Evolutionary conservation across 2,797 vertebrate genomes (phyloP), one percentile per base, ranked within the genome.

Genomic region (Hapalemur alaotrensis): DNA sequence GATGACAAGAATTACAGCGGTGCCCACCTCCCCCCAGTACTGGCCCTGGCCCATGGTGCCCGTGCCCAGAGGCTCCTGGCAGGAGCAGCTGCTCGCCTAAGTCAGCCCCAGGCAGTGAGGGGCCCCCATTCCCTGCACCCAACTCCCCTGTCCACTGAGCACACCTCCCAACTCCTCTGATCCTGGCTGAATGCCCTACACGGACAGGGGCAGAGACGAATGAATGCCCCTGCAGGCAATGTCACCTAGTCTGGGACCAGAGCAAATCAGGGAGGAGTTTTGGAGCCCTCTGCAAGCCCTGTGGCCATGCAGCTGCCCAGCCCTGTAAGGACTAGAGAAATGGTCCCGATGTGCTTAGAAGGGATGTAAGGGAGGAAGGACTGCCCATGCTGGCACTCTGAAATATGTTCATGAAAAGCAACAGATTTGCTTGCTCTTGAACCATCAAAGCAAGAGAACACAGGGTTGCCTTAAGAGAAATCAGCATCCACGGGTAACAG

Each of bases 381-480:
- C 22, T 14, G 20, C 28, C 13, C 57, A n/a, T 78, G 81, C 57
- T 30, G 65, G 41, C 23, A 52, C 25, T 25, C 69, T 57, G n/a
- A 22, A 48, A n/a, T 52, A 32, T n/a, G 86, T 89, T 89, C 32
- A 38, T 25, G 70, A 80, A 81, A 76, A 23, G 46, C 63, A 72
- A 35, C 50, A 76, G 79, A 57, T 54, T 81, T 85, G 35, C 69
- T 96, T 32, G 13, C 10, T 92, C 41, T 63, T 30, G 23, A 73
- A 43, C 69, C 46, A 48, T 57, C 69, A 90, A n/a, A 95, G 65
- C 22, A 43, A 80, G 46, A 82, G 54, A 83, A 57, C 28, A 93
- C 22, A n/a, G 83, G 13, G 7, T 43, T 22, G 15, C 38, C 46
- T 50, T 54, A 50, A 69, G 50, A 84, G 65, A 90, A 67, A 11